Evolutionary conservation across 2,797 vertebrate species (phyloP).

Genomic region (Cottoperca gobio): DNA sequence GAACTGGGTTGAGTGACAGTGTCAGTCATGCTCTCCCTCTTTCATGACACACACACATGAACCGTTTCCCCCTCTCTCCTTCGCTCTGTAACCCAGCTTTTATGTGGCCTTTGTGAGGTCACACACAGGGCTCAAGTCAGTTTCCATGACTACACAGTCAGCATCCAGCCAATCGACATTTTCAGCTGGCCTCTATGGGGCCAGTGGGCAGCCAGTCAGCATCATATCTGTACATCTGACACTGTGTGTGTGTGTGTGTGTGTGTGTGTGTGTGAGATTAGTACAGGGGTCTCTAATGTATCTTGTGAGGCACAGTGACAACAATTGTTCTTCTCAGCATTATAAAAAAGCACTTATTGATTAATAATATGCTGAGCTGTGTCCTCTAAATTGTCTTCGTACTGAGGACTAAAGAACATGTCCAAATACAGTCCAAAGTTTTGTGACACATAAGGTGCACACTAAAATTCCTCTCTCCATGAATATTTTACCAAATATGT

Average conservation of each 20-base stretch:
- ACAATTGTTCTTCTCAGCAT: not conserved
- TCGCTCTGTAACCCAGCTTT: conserved; percentile 52
- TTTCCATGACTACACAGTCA: conserved; percentile 80
- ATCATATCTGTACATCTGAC: conserved; percentile 67
- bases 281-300: conserved; percentile 20
- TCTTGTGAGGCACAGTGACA: conserved; percentile 14
- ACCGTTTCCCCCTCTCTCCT: conserved; percentile 1
- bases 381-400: conserved; percentile 13
- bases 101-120: conserved; percentile 69
- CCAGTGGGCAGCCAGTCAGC: conserved; percentile 66
- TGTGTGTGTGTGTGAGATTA: not conserved
- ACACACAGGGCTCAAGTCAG: conserved; percentile 70
- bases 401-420: not conserved
- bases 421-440: not conserved
- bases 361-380: too few species aligned
- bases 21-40: conserved; percentile 1
- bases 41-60: not conserved
- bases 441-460: not conserved
- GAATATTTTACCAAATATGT: conserved; percentile 19
- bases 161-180: conserved; percentile 68
- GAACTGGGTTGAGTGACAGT: conserved; percentile 27
- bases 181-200: conserved; percentile 53
- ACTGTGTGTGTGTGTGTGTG: conserved; percentile 13
- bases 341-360: too few species aligned
- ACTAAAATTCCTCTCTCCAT: not conserved